Evolutionary conservation across 2,113 vertebrate species (phyloP).

Genomic region (Herpailurus yagouaroundi): DNA sequence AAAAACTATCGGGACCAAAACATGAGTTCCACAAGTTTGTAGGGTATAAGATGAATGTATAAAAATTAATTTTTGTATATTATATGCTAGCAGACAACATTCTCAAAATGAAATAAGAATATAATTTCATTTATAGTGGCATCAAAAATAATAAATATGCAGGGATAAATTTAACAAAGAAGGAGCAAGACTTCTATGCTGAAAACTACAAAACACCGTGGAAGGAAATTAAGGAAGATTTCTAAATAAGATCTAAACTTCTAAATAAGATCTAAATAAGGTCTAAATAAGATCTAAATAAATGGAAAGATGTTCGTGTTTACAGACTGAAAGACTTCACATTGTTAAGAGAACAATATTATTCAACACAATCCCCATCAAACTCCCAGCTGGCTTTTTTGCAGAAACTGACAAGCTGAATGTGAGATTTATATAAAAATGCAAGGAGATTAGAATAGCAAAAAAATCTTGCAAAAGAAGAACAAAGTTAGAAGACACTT

Average conservation of each 20-base stretch:
- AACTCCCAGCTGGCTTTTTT: background rate
- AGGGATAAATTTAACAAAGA: conserved; percentile 7
- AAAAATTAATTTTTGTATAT: background rate
- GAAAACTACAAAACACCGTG: background rate
- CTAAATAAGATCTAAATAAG: no score
- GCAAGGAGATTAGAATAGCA: background rate
- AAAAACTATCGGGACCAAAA: conserved; percentile 9
- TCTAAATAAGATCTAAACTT: no score
- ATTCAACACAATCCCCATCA: background rate
- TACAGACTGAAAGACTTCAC: background rate
- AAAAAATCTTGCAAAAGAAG: background rate
- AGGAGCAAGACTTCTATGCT: background rate
- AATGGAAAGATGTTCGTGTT: background rate
- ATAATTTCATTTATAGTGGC: conserved; percentile 1
- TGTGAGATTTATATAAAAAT: conserved; percentile 28
- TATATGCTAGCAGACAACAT: background rate
- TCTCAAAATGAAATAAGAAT: conserved; percentile 39
- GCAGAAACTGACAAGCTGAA: background rate
- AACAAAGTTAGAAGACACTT: background rate
- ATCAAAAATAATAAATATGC: conserved; percentile 20
- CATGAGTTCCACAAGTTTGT: background rate
- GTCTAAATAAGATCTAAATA: background rate
- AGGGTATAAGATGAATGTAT: background rate
- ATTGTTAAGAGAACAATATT: background rate
- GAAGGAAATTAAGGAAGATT: background rate